Conservation (phyloP, 1,140 invertebrate species). For the Achatina immaculata region DNA sequence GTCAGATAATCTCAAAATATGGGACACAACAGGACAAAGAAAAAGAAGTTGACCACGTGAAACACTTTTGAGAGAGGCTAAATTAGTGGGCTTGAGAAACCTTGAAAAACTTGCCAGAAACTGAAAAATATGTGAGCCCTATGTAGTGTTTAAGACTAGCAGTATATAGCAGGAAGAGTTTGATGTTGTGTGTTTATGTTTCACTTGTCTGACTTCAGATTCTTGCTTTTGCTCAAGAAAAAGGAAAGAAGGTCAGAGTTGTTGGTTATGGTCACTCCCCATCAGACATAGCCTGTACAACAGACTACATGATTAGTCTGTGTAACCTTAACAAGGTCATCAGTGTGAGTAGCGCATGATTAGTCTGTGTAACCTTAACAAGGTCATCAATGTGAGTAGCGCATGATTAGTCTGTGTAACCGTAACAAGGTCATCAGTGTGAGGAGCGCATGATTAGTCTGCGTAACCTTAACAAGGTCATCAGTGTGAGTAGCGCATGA, state of each 20-base stretch:
- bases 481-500: no score
- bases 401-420: slow-evolving; percentile 60
- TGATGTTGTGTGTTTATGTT: neutral
- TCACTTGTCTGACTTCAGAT: slow-evolving; percentile 50
- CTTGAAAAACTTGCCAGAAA: no score
- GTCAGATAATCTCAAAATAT: no score
- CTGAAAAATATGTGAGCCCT: no score
- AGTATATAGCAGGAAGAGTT: neutral
- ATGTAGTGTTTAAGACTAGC: neutral
- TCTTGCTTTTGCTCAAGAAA: slow-evolving; percentile 56
- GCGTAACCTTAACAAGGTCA: no score
- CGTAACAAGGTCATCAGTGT: slow-evolving; percentile 66
- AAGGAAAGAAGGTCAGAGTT: slow-evolving; percentile 65
- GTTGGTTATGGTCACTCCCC: slow-evolving; percentile 69
- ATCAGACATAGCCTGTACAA: slow-evolving; percentile 66
- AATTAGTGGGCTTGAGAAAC: no score
- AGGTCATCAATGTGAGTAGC: slow-evolving; percentile 59
- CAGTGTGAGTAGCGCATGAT: slow-evolving; percentile 48
- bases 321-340: slow-evolving; percentile 63
- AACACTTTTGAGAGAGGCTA: no score
- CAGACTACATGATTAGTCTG: slow-evolving; percentile 67
- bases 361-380: slow-evolving; percentile 53
- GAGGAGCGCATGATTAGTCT: no score
- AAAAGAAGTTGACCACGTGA: no score
- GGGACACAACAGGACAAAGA: no score